Evolutionary conservation across 2,888 invertebrate genomes (phyloP).

Genomic region (Lacanobia oleracea): DNA sequence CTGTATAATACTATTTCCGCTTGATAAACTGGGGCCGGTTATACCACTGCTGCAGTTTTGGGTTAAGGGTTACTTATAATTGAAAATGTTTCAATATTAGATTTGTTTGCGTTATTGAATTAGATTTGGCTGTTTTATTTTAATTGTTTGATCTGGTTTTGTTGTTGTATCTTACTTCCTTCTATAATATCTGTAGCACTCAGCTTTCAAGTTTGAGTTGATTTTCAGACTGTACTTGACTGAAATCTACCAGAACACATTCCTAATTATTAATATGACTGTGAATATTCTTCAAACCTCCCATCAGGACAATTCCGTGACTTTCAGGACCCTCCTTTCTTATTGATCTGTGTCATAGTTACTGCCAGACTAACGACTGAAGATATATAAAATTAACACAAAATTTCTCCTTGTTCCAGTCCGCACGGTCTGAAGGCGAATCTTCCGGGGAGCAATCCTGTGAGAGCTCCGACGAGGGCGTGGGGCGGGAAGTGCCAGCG

Average conservation of each 20-base stretch:
- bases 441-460: slow-evolving; percentile 88
- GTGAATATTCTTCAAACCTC: not conserved
- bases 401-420: slow-evolving; percentile 74
- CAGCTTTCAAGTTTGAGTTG: not conserved
- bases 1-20: slow-evolving; percentile 16
- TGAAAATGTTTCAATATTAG: slow-evolving; percentile 45
- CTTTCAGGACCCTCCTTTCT: not conserved
- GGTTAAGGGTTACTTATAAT: slow-evolving; percentile 37
- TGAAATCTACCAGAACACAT: not conserved
- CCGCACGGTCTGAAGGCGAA: slow-evolving; percentile 87
- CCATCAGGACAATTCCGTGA: not conserved
- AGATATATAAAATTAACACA: not conserved
- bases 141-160: slow-evolving; percentile 18
- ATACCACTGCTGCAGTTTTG: slow-evolving; percentile 20
- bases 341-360: no score
- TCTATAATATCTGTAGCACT: not conserved
- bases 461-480: slow-evolving; percentile 88
- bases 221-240: not conserved
- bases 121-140: slow-evolving; percentile 28
- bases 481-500: slow-evolving; percentile 84
- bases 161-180: slow-evolving; percentile 24
- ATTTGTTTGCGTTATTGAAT: slow-evolving; percentile 30
- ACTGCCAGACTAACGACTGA: not conserved
- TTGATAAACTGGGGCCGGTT: slow-evolving; percentile 2
- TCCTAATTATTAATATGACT: not conserved